Percentiles rank a stretch among this genome's conserved stretches.
Conservation (phyloP, 2,113 vertebrate species). For the Rhodinocichla rosea region DNA sequence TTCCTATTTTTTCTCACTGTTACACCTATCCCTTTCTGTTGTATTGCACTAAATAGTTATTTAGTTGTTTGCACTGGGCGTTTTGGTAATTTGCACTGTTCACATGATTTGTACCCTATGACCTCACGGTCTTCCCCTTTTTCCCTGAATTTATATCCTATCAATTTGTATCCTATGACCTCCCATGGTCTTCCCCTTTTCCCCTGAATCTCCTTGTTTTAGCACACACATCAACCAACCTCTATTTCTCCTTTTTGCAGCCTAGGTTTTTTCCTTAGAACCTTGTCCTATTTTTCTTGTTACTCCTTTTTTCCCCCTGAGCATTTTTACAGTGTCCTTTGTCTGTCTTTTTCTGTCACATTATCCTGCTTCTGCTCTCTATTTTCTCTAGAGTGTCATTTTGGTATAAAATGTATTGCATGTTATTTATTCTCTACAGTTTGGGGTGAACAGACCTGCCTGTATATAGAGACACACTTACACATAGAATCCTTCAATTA, state of each 20-base stretch:
- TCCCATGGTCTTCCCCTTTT: too few relatives aligned
- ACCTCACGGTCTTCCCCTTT: too few relatives aligned
- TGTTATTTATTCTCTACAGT: conserved; percentile 25
- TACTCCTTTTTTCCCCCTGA: background rate
- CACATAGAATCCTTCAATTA: background rate
- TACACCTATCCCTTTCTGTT: background rate
- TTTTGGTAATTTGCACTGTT: too few relatives aligned
- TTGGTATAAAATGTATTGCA: conserved; percentile 19
- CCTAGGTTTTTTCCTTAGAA: background rate
- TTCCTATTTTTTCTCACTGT: background rate
- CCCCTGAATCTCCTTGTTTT: background rate
- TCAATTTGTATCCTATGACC: too few relatives aligned
- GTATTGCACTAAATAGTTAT: too few relatives aligned
- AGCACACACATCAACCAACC: background rate
- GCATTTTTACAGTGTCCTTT: conserved; percentile 22
- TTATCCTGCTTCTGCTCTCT: conserved; percentile 4
- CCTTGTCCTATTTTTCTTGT: background rate
- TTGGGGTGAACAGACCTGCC: background rate
- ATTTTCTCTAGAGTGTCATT: conserved; percentile 37
- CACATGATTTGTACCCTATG: too few relatives aligned
- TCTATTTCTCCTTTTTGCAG: background rate
- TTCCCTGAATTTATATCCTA: too few relatives aligned
- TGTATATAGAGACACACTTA: background rate
- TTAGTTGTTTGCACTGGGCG: too few relatives aligned
- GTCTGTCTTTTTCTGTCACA: conserved; percentile 50